Evolutionary conservation across 1,140 invertebrate genomes (phyloP), one percentile per base, ranked within the genome.

Genomic region (Micrasema longulum): DNA sequence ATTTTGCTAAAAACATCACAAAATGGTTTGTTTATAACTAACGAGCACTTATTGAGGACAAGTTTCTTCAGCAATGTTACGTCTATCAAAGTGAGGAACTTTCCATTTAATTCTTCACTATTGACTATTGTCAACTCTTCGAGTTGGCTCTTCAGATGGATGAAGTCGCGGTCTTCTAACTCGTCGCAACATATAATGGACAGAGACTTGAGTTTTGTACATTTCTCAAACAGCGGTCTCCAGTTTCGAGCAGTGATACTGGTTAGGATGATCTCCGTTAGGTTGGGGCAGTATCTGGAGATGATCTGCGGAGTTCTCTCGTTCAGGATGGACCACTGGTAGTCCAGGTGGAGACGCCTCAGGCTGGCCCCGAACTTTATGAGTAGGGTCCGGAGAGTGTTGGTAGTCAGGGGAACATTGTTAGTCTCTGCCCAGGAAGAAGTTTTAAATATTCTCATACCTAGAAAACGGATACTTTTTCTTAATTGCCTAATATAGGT

Each of bases 271-370:
- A 84, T 70, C 62, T 84, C 82, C 68, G 82, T 81, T 7, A 85
- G 79, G 62, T 81, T 77, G 6, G 81, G 83, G 63, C 84, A 85
- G 77, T 81, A 85, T 77, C 83, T 85, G 76, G 80, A 80, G 14
- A 84, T 76, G 6, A 79, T 80, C 74, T 83, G 82, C 5, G 83
- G 82, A 18, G 83, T 84, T 76, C 83, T 82, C 75, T 85, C 81
- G 70, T 85, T 84, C 41, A 85, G 79, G 11, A 80, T 79, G 6
- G 80, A 81, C 79, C 79, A 81, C 66, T 80, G 77, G 76, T 84
- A 79, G 71, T 84, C 82, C 41, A 85, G 79, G 76, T 85, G 82
- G 12, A 85, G 76, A 0, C 78, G 76, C 43, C 76, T 64, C 35
- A 85, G 77, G 20, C 77, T 74, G 2, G 14, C 11, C 47, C 82